A percentile compares a stretch with the other conserved stretches of the same genome.
Conservation (phyloP, 2,113 vertebrate species). For the Melanerpes formicivorus region DNA sequence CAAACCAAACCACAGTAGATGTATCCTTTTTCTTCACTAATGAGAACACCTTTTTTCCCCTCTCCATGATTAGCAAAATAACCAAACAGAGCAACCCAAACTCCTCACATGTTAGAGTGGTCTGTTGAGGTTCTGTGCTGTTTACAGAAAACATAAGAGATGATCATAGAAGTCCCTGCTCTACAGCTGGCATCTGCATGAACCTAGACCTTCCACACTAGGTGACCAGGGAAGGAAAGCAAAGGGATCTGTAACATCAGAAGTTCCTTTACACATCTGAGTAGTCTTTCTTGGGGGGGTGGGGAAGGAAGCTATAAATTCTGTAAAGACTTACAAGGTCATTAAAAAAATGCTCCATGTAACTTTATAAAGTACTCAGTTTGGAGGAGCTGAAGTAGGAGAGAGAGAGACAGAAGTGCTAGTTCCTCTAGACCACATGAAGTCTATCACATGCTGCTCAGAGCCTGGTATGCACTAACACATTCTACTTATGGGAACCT, state of each 20-base stretch:
- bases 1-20: background rate
- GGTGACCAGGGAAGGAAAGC: background rate
- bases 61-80: background rate
- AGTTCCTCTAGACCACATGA: background rate
- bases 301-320: background rate
- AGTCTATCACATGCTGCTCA: background rate
- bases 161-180: background rate
- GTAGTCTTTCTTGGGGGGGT: background rate
- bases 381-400: background rate
- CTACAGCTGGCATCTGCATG: background rate
- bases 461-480: background rate
- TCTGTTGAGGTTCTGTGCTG: background rate
- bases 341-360: background rate
- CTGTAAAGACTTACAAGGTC: background rate
- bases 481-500: background rate
- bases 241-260: background rate
- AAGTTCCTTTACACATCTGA: background rate
- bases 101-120: background rate
- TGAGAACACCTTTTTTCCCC: background rate
- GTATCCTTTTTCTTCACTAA: background rate
- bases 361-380: background rate
- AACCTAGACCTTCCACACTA: background rate
- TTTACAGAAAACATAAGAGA: background rate
- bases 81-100: background rate
- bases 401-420: accelerated